Percentiles rank a stretch among this genome's conserved stretches.
Evolutionary conservation across 2,888 invertebrate species (phyloP).

Genomic region (Salticus scenicus): DNA sequence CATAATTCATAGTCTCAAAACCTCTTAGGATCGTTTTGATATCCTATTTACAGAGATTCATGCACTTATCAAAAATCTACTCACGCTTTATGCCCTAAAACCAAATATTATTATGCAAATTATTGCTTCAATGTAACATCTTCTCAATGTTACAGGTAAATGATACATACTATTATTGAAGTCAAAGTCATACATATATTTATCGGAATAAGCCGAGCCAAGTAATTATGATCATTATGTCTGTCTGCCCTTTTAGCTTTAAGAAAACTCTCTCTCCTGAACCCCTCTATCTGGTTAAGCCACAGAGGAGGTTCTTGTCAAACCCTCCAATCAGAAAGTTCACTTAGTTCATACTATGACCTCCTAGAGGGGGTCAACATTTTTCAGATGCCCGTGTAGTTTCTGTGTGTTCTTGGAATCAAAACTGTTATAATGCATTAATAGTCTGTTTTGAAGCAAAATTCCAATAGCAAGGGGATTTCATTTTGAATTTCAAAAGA

Average conservation of each 20-base stretch:
- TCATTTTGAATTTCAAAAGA: no score
- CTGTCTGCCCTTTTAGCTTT: background rate
- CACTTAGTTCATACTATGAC: slow-evolving; percentile 24
- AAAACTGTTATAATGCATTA: no score
- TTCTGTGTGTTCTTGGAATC: background rate
- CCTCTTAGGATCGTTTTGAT: background rate
- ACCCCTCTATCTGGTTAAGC: slow-evolving; percentile 16
- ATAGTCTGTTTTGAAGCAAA: no score
- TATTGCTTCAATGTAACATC: background rate
- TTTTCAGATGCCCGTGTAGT: slow-evolving; percentile 11
- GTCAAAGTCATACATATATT: background rate
- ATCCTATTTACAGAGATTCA: background rate
- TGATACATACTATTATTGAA: background rate
- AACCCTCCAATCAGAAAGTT: slow-evolving; percentile 62
- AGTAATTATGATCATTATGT: slow-evolving; percentile 63
- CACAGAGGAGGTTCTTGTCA: slow-evolving; percentile 30
- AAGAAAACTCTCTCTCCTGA: background rate
- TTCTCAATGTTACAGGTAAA: background rate
- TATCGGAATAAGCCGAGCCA: background rate
- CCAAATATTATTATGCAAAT: background rate
- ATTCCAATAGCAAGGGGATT: no score
- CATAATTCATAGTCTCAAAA: no score
- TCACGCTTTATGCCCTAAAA: background rate
- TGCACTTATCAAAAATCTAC: background rate
- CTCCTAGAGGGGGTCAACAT: slow-evolving; percentile 41